Conservation (phyloP, 2,888 invertebrate species). For the Drosophila ezoana region DNA sequence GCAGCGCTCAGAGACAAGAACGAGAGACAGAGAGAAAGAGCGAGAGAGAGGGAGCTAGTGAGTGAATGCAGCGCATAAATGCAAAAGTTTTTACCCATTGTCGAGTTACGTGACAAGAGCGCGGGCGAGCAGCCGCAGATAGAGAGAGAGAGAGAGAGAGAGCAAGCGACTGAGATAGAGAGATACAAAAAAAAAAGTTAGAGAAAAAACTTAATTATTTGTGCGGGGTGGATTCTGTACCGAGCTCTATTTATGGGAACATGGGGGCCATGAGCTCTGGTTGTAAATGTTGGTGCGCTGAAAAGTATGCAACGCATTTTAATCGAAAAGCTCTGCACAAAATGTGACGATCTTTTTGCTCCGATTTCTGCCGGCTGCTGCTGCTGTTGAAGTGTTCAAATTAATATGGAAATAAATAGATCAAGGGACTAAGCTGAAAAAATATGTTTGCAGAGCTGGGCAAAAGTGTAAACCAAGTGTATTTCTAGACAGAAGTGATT, state of each 20-base stretch:
- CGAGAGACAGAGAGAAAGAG: neutral
- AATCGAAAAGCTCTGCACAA: slow-evolving; percentile 73
- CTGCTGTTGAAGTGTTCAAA: neutral
- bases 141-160: slow-evolving; percentile 16
- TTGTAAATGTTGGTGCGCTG: slow-evolving; percentile 65
- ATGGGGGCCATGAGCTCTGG: slow-evolving; percentile 20
- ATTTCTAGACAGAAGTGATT: no score
- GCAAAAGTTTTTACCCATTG: slow-evolving; percentile 77
- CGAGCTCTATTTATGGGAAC: slow-evolving; percentile 4
- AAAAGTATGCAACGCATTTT: slow-evolving; percentile 80
- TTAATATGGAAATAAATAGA: neutral
- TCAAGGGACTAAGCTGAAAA: neutral
- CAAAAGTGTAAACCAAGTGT: neutral
- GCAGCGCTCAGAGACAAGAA: slow-evolving; percentile 64
- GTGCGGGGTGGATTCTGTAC: slow-evolving; percentile 26
- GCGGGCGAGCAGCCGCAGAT: slow-evolving; percentile 38
- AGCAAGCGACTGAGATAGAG: slow-evolving; percentile 9
- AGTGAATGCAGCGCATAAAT: slow-evolving; percentile 55
- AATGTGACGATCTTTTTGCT: slow-evolving; percentile 54
- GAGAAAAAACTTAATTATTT: slow-evolving; percentile 78
- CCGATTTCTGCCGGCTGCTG: slow-evolving; percentile 4
- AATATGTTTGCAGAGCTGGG: neutral
- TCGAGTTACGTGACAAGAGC: slow-evolving; percentile 62
- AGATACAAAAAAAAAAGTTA: slow-evolving; percentile 55
- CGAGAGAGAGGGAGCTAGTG: slow-evolving; percentile 5